Percentiles rank a stretch among this genome's conserved stretches.
phyloP scores from a whole-genome alignment of 2,113 vertebrate species.

The Bungarus multicinctus region DNA sequence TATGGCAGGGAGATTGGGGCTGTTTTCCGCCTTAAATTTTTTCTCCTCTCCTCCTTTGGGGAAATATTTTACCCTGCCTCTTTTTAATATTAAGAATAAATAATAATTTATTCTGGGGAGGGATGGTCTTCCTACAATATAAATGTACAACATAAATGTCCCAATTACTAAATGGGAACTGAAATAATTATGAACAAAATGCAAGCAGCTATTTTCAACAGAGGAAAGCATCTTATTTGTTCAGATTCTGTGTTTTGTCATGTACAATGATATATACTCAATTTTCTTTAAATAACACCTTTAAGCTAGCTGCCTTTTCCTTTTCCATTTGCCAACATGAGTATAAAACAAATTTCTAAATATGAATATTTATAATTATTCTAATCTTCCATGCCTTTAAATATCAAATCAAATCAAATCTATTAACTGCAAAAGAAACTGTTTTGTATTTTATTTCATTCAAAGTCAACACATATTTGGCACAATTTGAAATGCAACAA shows the following conservation, averaged over 20 bases:
- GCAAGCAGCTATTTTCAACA: constrained; percentile 11
- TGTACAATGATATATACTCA: constrained; percentile 4
- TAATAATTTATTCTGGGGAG: too few species aligned
- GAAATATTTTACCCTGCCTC: too few species aligned
- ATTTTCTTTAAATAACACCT: constrained; percentile 28
- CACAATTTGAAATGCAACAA: not conserved
- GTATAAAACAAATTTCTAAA: accelerated
- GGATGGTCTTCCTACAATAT: too few species aligned
- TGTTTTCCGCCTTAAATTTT: too few species aligned
- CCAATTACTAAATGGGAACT: not conserved
- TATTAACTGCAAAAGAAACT: not conserved
- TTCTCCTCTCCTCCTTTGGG: too few species aligned
- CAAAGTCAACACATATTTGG: not conserved
- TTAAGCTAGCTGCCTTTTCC: constrained; percentile 2
- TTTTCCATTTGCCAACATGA: constrained; percentile 6
- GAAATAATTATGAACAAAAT: constrained; percentile 7
- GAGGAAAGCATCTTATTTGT: not conserved
- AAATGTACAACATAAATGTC: not conserved
- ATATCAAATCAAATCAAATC: not conserved
- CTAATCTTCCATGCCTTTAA: constrained; percentile 35
- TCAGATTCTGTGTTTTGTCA: constrained; percentile 4
- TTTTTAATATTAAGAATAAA: too few species aligned
- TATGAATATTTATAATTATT: not conserved
- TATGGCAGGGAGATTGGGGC: too few species aligned
- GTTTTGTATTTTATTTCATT: not conserved